Evolutionary conservation across 2,797 vertebrate species (phyloP), one percentile per base, ranked within the genome.

Genomic region (Myotis findleyi): DNA sequence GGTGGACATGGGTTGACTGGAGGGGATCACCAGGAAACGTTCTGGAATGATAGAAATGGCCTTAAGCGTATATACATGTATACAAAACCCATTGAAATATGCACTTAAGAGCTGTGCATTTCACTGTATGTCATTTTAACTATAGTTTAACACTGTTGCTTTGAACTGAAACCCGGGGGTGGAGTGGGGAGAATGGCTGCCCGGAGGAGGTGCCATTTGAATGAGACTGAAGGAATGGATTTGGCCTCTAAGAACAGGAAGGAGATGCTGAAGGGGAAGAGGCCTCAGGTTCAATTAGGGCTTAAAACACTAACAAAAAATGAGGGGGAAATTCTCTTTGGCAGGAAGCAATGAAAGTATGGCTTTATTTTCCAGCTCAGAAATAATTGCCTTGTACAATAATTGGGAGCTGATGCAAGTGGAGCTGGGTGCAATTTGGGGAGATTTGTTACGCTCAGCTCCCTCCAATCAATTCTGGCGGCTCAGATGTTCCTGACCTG

Each of bases 361-460:
- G 66, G 90, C 94, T 98, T 97, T 98, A 96, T 97, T 98, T 95
- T 97, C 96, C 94, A 88, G 98, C 97, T 98, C 93, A 97, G 96
- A 98, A 98, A 98, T 98, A 98, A 98, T 98, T 98, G 98, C 93
- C 59, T 25, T 62, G 93, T 94, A 97, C 97, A 96, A 86, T 98
- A 98, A 98, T 98, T 97, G 92, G 97, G 96, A 98, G 97, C 91
- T 82, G 95, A 97, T 95, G 98, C 96, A 98, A 97, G 97, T 92
- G 94, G 95, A 98, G 96, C 94, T 49, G 91, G 95, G 96, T 98
- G 96, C 98, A 98, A 98, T 98, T 98, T 98, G 96, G 97, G 97
- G 98, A 98, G 98, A 98, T 98, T 98, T 98, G 98, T 98, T 98
- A 98, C 95, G 97, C 98, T 98, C 96, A 98, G 98, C 97, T 98